Conservation (phyloP, 1,140 invertebrate genomes). For the Lucilia sericata region DNA sequence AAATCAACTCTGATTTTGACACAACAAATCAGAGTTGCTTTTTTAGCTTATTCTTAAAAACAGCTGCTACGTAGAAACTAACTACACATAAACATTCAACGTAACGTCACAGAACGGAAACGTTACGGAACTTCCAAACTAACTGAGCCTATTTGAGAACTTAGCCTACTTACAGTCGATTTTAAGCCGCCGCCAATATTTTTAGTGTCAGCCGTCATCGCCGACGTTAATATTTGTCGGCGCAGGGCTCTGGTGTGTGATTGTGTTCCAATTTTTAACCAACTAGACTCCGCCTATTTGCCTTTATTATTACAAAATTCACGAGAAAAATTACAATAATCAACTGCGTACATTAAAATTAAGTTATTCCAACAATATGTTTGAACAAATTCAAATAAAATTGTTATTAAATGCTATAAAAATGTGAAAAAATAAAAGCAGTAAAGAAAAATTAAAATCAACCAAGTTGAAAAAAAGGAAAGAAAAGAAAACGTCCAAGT, state of each 20-base stretch:
- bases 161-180: too few species aligned
- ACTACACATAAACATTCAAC: too few species aligned
- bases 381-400: neutral
- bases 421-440: slow-evolving; percentile 19
- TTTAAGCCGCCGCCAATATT: too few species aligned
- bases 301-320: slow-evolving; percentile 36
- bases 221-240: too few species aligned
- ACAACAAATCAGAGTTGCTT: too few species aligned
- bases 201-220: too few species aligned
- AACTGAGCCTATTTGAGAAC: too few species aligned
- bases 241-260: neutral
- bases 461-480: slow-evolving; percentile 9
- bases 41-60: too few species aligned
- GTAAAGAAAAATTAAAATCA: neutral
- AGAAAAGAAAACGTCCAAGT: slow-evolving; percentile 21
- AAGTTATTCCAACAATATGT: neutral
- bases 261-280: slow-evolving; percentile 19
- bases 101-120: too few species aligned
- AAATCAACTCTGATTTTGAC: too few species aligned
- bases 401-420: neutral
- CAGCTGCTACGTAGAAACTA: too few species aligned
- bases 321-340: neutral
- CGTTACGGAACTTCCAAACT: too few species aligned
- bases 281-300: slow-evolving; percentile 31
- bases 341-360: slow-evolving; percentile 22